These are phyloP conservation scores for Sarcophaga caerulescens DNA, from an alignment of 2,888 invertebrate species.

Conservation along the genomic window DNA sequence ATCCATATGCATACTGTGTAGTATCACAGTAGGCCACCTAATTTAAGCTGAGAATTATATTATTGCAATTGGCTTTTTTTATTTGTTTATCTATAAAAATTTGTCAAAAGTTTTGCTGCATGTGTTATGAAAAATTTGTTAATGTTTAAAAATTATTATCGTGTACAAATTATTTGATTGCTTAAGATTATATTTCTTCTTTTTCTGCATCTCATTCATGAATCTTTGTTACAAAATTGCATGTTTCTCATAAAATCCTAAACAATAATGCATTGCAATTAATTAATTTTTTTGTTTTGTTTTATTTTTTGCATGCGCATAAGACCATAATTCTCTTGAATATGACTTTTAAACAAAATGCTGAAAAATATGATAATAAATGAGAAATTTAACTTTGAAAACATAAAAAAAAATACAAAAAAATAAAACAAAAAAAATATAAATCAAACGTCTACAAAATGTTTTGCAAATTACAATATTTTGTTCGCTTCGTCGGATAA, in stretches of 20 bases:
- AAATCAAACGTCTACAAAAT: conserved; percentile 54
- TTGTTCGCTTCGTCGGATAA: conserved; percentile 53
- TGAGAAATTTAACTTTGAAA: neutral
- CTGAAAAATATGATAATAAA: neutral
- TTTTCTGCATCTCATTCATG: neutral
- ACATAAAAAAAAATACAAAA: neutral
- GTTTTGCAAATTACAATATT: conserved; percentile 41
- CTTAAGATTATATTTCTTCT: neutral
- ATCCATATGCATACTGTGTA: too few relatives aligned
- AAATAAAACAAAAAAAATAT: neutral
- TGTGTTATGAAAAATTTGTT: too few relatives aligned
- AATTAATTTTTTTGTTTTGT: neutral
- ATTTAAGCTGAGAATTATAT: too few relatives aligned
- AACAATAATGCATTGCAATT: neutral
- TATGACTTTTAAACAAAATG: neutral
- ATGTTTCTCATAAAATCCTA: conserved; percentile 10
- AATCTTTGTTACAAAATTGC: conserved; percentile 20
- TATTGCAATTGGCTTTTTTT: too few relatives aligned
- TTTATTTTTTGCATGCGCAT: neutral
- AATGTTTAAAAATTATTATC: too few relatives aligned
- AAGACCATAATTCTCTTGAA: neutral
- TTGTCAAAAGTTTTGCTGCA: too few relatives aligned
- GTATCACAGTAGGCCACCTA: too few relatives aligned
- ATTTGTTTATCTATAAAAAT: too few relatives aligned
- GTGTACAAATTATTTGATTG: too few relatives aligned